Percentiles rank a stretch among this genome's conserved stretches.
These are phyloP conservation scores for Masticophis lateralis DNA, from an alignment of 2,797 vertebrate species.

Conservation along the genomic window DNA sequence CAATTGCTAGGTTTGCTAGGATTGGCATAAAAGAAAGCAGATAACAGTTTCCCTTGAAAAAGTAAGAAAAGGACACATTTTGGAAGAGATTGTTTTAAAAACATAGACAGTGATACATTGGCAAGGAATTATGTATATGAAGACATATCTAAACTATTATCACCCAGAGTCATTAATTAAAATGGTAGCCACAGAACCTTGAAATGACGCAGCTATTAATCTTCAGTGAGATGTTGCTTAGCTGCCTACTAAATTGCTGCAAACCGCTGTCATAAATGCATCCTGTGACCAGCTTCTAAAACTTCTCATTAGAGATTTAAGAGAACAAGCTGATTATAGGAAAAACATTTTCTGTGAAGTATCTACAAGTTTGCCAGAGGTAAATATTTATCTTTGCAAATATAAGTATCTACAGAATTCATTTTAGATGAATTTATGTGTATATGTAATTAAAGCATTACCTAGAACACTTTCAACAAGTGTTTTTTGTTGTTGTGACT, in stretches of 20 bases:
- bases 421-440: background rate
- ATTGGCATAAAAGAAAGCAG: background rate
- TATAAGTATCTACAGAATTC: background rate
- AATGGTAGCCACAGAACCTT: background rate
- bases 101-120: background rate
- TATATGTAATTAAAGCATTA: background rate
- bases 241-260: background rate
- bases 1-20: background rate
- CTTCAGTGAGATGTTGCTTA: background rate
- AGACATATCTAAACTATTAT: background rate
- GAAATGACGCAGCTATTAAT: background rate
- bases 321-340: background rate
- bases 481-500: background rate
- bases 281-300: background rate
- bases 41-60: background rate
- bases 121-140: background rate
- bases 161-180: background rate
- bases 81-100: background rate
- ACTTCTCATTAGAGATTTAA: background rate
- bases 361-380: background rate
- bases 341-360: background rate
- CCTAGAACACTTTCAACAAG: constrained; percentile 16
- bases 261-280: background rate
- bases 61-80: background rate
- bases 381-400: background rate